Conservation (phyloP, 2,888 invertebrate species). For the Drosophila histrio region DNA sequence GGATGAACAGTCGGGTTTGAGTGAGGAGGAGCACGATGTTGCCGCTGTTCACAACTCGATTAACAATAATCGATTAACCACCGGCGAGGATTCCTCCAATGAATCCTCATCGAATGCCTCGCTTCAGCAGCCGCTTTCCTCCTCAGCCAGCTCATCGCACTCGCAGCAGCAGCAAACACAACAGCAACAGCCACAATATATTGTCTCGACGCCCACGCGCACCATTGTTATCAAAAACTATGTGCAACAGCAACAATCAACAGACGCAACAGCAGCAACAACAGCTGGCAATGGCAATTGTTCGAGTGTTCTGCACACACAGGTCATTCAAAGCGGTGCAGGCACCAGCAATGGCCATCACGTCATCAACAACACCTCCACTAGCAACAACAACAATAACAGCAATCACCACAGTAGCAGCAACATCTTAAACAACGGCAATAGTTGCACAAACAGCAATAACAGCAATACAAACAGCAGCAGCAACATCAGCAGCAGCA, state of each 20-base stretch:
- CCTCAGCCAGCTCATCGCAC: conserved; percentile 59
- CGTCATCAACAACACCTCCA: conserved; percentile 34
- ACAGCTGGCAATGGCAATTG: conserved; percentile 32
- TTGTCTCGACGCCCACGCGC: conserved; percentile 75
- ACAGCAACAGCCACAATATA: conserved; percentile 76
- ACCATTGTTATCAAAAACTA: conserved; percentile 83
- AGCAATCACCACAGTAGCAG: conserved; percentile 21
- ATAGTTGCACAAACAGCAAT: conserved; percentile 25
- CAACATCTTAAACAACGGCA: conserved; percentile 12
- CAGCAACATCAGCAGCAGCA: conserved; percentile 9
- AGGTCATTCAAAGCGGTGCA: conserved; percentile 76
- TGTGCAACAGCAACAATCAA: conserved; percentile 74
- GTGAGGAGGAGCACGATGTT: conserved; percentile 69
- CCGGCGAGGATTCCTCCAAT: conserved; percentile 82
- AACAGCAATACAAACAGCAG: conserved; percentile 16
- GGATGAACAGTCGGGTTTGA: conserved; percentile 75
- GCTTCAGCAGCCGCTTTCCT: conserved; percentile 63
- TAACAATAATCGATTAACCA: conserved; percentile 72
- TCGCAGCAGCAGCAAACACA: conserved; percentile 59
- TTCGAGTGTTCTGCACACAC: conserved; percentile 63
- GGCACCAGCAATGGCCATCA: conserved; percentile 79
- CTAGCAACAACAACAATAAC: conserved; percentile 18
- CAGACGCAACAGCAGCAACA: conserved; percentile 43
- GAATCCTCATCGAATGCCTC: conserved; percentile 82
- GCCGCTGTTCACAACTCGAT: conserved; percentile 64